Conservation (phyloP, 1,140 invertebrate genomes). For the Drosophila nigromelanica region DNA sequence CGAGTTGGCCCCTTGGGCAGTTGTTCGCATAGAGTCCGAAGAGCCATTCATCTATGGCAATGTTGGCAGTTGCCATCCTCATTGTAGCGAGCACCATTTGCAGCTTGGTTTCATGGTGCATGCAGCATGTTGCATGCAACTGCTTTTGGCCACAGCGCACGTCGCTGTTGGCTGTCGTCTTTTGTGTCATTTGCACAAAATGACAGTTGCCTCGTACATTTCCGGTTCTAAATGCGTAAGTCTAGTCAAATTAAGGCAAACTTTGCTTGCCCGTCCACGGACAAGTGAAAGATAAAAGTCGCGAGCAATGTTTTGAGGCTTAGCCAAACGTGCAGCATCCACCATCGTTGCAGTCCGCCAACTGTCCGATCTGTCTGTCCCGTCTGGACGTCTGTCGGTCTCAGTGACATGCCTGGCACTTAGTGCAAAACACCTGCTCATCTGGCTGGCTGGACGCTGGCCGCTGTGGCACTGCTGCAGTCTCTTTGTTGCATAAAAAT, state of each 20-base stretch:
- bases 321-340: slow-evolving; percentile 15
- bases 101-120: slow-evolving; percentile 17
- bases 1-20: too few relatives aligned
- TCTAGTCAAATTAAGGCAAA: slow-evolving; percentile 80
- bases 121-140: slow-evolving; percentile 15
- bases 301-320: slow-evolving; percentile 6
- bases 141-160: neutral
- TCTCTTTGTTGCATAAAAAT: slow-evolving; percentile 56
- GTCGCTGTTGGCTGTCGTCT: slow-evolving; percentile 59
- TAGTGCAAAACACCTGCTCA: slow-evolving; percentile 75
- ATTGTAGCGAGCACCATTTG: neutral
- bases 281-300: slow-evolving; percentile 60
- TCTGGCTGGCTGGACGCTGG: slow-evolving; percentile 25
- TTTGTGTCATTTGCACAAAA: slow-evolving; percentile 77
- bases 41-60: slow-evolving; percentile 37
- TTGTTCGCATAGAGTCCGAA: too few relatives aligned
- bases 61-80: neutral
- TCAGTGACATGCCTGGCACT: slow-evolving; percentile 59
- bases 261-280: slow-evolving; percentile 26
- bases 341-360: neutral
- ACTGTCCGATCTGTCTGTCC: slow-evolving; percentile 6
- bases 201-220: slow-evolving; percentile 73
- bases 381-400: slow-evolving; percentile 2
- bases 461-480: neutral
- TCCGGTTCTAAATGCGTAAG: slow-evolving; percentile 82